These are phyloP conservation scores for Clunio marinus DNA, from an alignment of 2,888 invertebrate genomes.

Conservation along the genomic window DNA sequence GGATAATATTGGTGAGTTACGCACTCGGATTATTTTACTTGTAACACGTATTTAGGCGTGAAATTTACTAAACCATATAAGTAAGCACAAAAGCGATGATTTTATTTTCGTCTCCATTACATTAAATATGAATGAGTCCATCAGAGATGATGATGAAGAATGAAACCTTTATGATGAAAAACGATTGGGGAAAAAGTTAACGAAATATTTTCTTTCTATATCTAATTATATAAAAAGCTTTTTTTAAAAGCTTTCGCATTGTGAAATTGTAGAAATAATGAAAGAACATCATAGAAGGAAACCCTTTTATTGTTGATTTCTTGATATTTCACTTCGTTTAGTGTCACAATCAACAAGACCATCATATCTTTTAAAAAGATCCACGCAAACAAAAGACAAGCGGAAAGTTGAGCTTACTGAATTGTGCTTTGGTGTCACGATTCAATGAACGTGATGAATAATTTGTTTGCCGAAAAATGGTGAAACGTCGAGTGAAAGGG, in stretches of 20 bases:
- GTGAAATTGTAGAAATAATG: too few relatives aligned
- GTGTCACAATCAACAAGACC: too few relatives aligned
- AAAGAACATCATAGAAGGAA: neutral
- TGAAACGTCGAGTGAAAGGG: neutral
- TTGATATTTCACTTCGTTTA: too few relatives aligned
- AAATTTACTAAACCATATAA: too few relatives aligned
- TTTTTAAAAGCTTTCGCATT: neutral
- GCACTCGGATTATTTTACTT: too few relatives aligned
- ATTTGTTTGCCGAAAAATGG: neutral
- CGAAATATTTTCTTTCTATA: neutral
- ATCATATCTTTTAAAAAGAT: too few relatives aligned
- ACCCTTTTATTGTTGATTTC: too few relatives aligned
- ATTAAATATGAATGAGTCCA: too few relatives aligned
- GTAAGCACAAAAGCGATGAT: neutral
- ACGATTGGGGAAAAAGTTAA: neutral
- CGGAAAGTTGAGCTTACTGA: neutral
- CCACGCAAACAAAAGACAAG: too few relatives aligned
- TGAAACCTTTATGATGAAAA: neutral
- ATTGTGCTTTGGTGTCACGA: neutral
- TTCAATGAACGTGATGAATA: slow-evolving; percentile 11
- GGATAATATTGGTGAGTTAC: too few relatives aligned
- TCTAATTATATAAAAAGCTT: slow-evolving; percentile 22
- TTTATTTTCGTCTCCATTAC: neutral
- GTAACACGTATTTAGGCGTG: too few relatives aligned
- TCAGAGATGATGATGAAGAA: neutral